Evolutionary conservation across 2,113 vertebrate genomes (phyloP), one percentile per base, ranked within the genome.

Genomic region (Anolis sagrei): DNA sequence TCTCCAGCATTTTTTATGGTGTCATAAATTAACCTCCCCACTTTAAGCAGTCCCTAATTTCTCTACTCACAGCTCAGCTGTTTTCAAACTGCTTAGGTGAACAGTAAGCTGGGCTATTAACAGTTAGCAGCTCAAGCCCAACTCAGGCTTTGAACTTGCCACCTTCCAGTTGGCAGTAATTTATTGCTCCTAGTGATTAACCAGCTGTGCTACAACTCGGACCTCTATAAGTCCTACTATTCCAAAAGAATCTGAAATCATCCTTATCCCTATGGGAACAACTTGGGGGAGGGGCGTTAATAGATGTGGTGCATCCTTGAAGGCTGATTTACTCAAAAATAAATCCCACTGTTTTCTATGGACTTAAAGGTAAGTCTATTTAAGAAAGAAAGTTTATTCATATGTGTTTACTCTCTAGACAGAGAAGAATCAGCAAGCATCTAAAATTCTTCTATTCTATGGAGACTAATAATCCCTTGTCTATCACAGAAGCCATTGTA

Each of bases 401-500:
- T 68, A 14, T 86, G 29, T 72, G 87, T 75, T 84, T 90, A 77
- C 79, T 87, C 36, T 84, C 83, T 58, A 92, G 89, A 90, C 11
- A 6, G 72, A 72, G 73, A 51, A 86, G 87, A 85, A 62, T 27
- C 54, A 84, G 62, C 84, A 61, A 70, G 23, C 14, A 0, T 76
- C 34, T 82, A 84, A 92, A 77, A 49, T 80, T 85, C 86, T 74
- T 86, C 83, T 88, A 66, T 76, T 94, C 83, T 85, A 89, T 73
- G 58, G n/a, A 89, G 90, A 92, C 84, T 88, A 92, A 91, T 90
- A 90, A 84, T 88, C 91, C 85, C 76, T 86, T 92, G 92, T 81
- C 90, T 87, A 89, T 94, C 86, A 91, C 85, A 86, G 64, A 87
- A 89, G 80, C 86, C 88, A 88, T 90, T 92, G 87, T 76, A 87